Evolutionary conservation across 2,113 vertebrate species (phyloP), one percentile per base, ranked within the genome.

Genomic region (Recurvirostra avosetta): DNA sequence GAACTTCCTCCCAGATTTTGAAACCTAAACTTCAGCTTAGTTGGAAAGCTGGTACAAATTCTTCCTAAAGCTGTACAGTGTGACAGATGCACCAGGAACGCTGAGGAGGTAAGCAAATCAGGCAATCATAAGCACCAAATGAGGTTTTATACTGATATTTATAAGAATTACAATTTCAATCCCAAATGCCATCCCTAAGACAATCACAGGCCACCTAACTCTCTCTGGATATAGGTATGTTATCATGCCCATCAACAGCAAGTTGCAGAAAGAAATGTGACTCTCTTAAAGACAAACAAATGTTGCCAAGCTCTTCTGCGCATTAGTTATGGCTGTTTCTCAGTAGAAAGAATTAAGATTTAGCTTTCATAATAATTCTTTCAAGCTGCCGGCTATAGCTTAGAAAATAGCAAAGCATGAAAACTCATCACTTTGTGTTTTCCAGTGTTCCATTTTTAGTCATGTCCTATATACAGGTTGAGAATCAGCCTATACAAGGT

Each of bases 301-400:
- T 80, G 66, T 45, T 90, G 89, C 86, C 66, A 77, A 96, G 50
- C 68, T 88, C 58, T 77, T 81, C 38, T 53, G 19, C 7, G 3
- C 92, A 95, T 95, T 79, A 95, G 70, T 91, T 95, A 97, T 45
- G 73, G 74, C 81, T 92, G 86, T 92, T 96, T 92, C 66, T 88
- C 74, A 79, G 75, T 12, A 88, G 53, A 88, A 72, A 96, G 79
- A 93, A 97, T 95, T 94, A 97, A 97, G 89, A 90, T 94, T 97
- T 94, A 91, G 86, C 78, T 86, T 93, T 90, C 93, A 88, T 75
- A 95, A 94, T 93, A 97, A 96, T 95, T 95, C 87, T 90, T 91
- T 73, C 73, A 97, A 94, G 90, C 55, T 96, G 90, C 76, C 17
- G 6, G 94, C 92, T 94, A 77, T 23, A 96, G 83, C 86, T 97